Evolutionary conservation across 2,888 invertebrate species (phyloP), one percentile per base, ranked within the genome.

Genomic region (Drosophila gaucha): DNA sequence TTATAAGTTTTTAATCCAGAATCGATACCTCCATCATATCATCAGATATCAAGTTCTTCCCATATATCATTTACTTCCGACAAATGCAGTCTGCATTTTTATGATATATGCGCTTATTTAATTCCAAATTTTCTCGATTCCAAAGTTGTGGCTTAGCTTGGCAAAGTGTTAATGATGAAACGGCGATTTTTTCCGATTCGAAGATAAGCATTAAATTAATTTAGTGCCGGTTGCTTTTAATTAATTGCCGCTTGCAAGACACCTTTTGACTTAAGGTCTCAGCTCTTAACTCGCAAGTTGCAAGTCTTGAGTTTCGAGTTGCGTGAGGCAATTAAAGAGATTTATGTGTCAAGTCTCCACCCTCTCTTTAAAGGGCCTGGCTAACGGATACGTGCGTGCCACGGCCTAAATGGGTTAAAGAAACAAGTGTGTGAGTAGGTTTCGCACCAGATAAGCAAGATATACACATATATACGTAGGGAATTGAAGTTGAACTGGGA

Each of bases 241-340:
- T 84, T 80, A 78, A 75, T 78, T 62, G 59, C 38, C 14, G 52
- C 38, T 57, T 41, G 56, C 47, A 30, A 63, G 62, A 49, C 74
- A 47, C 60, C 60, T 68, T 46, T 58, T 39, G 38, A 33, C 49
- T 66, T 35, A 22, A 4, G 12, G 24, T n/a, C n/a, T 12, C 28
- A 28, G 28, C 28, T 28, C 28, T 28, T 28, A 12, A 12, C 10
- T 30, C 30, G 6, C 10, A 6, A 24, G n/a, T 38, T 24, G 12
- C 10, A 10, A 18, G 14, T 18, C 12, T 38, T 9, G 12, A 12
- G 35, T 31, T 44, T 47, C 47, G 58, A 41, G 71, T 74, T 74
- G 78, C 72, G 75, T 74, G 75, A 46, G 64, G 63, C 59, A 78
- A 78, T 78, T 78, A 74, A 78, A 66, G 46, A 77, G 77, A 77